Conservation (phyloP, 1,140 invertebrate genomes). For the Lordiphosa mommai region DNA sequence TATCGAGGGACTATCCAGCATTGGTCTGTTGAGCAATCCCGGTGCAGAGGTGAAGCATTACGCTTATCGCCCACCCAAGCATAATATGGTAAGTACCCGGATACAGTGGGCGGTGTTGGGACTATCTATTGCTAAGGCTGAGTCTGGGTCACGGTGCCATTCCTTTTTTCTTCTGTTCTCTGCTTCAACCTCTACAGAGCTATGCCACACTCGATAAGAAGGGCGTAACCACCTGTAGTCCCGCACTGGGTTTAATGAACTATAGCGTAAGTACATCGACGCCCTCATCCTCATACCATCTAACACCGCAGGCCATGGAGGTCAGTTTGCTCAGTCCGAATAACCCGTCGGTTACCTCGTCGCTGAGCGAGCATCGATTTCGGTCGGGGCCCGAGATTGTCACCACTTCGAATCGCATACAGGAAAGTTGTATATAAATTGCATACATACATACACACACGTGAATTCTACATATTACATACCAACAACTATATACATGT, state of each 20-base stretch:
- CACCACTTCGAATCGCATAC: slow-evolving; percentile 90
- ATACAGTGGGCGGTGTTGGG: neutral
- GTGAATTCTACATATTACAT: slow-evolving; percentile 1
- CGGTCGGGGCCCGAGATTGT: slow-evolving; percentile 89
- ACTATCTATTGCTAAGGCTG: neutral
- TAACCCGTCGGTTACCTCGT: slow-evolving; percentile 82
- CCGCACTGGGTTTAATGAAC: slow-evolving; percentile 56
- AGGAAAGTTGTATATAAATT: slow-evolving; percentile 92
- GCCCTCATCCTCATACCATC: slow-evolving; percentile 75
- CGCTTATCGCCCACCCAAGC: slow-evolving; percentile 79
- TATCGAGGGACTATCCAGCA: slow-evolving; percentile 37
- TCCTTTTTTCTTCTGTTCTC: neutral
- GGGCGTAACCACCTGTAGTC: slow-evolving; percentile 78
- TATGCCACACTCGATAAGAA: slow-evolving; percentile 79
- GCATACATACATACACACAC: slow-evolving; percentile 16
- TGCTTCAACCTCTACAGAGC: slow-evolving; percentile 48
- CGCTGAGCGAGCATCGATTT: slow-evolving; percentile 83
- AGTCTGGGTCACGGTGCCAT: slow-evolving; percentile 30
- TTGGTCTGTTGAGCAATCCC: slow-evolving; percentile 57
- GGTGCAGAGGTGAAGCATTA: slow-evolving; percentile 79
- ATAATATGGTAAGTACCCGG: slow-evolving; percentile 68
- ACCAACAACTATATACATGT: slow-evolving; percentile 19
- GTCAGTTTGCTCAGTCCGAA: slow-evolving; percentile 79
- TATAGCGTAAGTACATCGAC: slow-evolving; percentile 68
- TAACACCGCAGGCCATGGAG: slow-evolving; percentile 78